These are phyloP conservation scores for Sitta carolinensis DNA, from an alignment of 2,797 vertebrate genomes.

Conservation along the genomic window DNA sequence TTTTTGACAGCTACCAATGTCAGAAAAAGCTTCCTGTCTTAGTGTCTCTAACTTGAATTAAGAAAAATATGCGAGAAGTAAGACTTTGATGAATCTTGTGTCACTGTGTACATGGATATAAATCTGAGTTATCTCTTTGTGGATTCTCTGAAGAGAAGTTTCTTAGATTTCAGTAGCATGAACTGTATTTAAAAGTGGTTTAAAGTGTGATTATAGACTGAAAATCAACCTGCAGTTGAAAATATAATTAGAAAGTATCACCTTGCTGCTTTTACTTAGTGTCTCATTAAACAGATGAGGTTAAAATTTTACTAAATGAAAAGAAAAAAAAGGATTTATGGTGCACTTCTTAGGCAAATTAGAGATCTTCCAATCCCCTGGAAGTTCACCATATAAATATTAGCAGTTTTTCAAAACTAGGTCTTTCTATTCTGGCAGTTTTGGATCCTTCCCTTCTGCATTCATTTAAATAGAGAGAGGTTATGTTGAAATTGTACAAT, in stretches of 20 bases:
- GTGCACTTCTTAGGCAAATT: neutral
- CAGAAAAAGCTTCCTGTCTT: conserved; percentile 55
- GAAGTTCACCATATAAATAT: neutral
- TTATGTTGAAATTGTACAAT: neutral
- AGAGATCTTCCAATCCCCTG: neutral
- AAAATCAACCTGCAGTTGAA: neutral
- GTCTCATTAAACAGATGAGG: neutral
- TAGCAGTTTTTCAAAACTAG: neutral
- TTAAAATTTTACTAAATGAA: neutral
- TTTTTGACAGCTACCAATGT: conserved; percentile 56
- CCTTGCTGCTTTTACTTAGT: neutral
- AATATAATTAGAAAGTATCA: neutral
- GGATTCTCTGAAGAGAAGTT: neutral
- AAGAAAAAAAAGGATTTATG: neutral
- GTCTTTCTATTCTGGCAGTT: neutral
- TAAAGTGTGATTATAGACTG: neutral
- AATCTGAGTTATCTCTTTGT: conserved; percentile 13
- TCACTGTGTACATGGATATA: neutral
- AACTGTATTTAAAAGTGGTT: neutral
- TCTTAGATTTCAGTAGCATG: neutral
- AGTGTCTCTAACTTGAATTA: conserved; percentile 44
- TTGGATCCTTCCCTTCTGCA: neutral
- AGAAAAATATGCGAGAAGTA: conserved; percentile 42
- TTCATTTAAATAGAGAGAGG: neutral
- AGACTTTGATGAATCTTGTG: conserved; percentile 53